phyloP scores from a whole-genome alignment of 1,140 invertebrate species.

The Cotesia chilonis region DNA sequence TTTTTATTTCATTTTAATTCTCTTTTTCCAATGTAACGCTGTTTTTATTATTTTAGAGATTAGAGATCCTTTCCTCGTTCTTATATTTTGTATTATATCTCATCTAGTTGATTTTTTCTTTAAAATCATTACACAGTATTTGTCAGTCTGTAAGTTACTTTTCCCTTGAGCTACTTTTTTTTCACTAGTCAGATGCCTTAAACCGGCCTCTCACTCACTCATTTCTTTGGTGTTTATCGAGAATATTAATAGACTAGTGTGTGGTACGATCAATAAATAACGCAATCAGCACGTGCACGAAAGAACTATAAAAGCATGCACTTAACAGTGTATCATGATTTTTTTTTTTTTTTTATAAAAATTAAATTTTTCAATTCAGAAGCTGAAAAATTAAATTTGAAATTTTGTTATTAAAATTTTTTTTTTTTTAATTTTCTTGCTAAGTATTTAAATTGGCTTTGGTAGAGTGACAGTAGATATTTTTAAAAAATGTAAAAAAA shows the following conservation, averaged over 20 bases:
- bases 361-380: constrained; percentile 1
- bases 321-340: constrained; percentile 20
- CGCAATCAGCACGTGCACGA: constrained; percentile 30
- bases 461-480: not conserved
- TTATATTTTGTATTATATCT: too few relatives aligned
- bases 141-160: constrained; percentile 8
- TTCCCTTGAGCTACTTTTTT: constrained; percentile 9
- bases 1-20: constrained; percentile 26
- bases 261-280: constrained; percentile 36
- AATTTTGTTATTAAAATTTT: not conserved
- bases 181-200: constrained; percentile 21
- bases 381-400: not conserved
- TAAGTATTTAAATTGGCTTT: too few relatives aligned
- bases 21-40: not conserved
- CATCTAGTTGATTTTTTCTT: not conserved
- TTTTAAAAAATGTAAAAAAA: not conserved
- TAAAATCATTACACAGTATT: not conserved
- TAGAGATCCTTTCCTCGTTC: too few relatives aligned
- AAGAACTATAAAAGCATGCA: constrained; percentile 10
- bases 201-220: constrained; percentile 21
- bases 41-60: too few relatives aligned
- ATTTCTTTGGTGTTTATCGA: constrained; percentile 28
- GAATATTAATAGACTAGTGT: constrained; percentile 34
- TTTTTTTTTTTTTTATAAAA: constrained; percentile 15
- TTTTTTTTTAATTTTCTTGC: too few relatives aligned